phyloP scores from a whole-genome alignment of 2,888 invertebrate species.

The Bembecia ichneumoniformis region DNA sequence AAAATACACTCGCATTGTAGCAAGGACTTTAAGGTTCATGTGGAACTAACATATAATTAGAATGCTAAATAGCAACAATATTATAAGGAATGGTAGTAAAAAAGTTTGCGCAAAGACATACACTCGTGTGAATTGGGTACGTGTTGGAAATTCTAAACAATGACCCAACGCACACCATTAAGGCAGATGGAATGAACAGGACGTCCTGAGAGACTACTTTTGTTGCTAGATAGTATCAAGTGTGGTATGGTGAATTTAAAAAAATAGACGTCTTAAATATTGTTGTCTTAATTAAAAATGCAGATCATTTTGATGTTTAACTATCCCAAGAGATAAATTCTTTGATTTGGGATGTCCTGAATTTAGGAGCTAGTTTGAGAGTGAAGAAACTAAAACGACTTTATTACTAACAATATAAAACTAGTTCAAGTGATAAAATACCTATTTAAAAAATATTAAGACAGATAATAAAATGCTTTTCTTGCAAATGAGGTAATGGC shows the following conservation, averaged over 20 bases:
- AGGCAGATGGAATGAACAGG: slow-evolving; percentile 13
- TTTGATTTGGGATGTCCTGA: no score
- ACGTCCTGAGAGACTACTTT: slow-evolving; percentile 11
- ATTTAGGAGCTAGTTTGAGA: no score
- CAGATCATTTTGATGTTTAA: no score
- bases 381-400: no score
- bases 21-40: neutral
- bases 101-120: slow-evolving; percentile 25
- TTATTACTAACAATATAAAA: no score
- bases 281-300: no score
- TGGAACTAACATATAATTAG: neutral
- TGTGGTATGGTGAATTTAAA: neutral
- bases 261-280: no score
- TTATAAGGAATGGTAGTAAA: neutral
- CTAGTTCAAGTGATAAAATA: neutral
- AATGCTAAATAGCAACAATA: neutral
- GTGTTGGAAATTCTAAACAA: slow-evolving; percentile 56
- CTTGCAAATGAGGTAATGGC: neutral
- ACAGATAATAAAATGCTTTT: slow-evolving; percentile 1
- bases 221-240: neutral
- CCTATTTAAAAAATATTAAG: neutral
- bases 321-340: no score
- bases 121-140: slow-evolving; percentile 57
- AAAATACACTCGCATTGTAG: neutral
- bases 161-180: slow-evolving; percentile 26